These are phyloP conservation scores for Camponotus pennsylvanicus DNA, from an alignment of 1,140 invertebrate genomes.

Conservation along the genomic window DNA sequence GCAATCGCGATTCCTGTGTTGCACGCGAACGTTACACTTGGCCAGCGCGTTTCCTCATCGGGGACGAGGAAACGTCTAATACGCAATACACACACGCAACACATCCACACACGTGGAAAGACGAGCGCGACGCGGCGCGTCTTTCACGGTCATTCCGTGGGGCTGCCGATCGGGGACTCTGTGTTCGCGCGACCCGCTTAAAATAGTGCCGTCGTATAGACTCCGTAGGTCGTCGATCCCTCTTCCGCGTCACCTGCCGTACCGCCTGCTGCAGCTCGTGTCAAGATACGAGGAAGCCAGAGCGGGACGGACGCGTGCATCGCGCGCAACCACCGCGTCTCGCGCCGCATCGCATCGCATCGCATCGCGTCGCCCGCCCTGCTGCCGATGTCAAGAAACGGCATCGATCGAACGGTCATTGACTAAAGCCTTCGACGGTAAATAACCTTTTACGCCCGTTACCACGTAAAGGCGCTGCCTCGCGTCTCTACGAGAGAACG, in stretches of 20 bases:
- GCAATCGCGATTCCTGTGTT: constrained; percentile 22
- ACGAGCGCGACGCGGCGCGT: constrained; percentile 31
- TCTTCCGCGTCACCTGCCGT: constrained; percentile 76
- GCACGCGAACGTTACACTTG: constrained; percentile 63
- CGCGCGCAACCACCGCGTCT: constrained; percentile 40
- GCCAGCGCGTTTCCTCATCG: constrained; percentile 31
- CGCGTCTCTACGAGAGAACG: not conserved
- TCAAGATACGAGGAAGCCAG: constrained; percentile 45
- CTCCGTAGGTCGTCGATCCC: constrained; percentile 74
- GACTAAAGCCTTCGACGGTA: constrained; percentile 60
- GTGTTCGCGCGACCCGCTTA: constrained; percentile 68
- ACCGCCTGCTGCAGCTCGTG: constrained; percentile 55
- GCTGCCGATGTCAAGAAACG: constrained; percentile 52
- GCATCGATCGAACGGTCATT: constrained; percentile 62
- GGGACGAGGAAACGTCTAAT: constrained; percentile 44
- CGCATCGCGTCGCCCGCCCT: constrained; percentile 14
- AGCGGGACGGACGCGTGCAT: not conserved
- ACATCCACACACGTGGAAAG: not conserved
- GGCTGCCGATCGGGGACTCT: constrained; percentile 56
- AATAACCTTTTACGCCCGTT: constrained; percentile 52
- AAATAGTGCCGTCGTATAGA: constrained; percentile 72
- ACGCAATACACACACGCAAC: not conserved
- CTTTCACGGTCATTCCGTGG: constrained; percentile 71
- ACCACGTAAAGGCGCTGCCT: not conserved
- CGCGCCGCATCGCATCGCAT: constrained; percentile 27